Conservation (phyloP, 2,797 vertebrate species). For the Champsocephalus gunnari region DNA sequence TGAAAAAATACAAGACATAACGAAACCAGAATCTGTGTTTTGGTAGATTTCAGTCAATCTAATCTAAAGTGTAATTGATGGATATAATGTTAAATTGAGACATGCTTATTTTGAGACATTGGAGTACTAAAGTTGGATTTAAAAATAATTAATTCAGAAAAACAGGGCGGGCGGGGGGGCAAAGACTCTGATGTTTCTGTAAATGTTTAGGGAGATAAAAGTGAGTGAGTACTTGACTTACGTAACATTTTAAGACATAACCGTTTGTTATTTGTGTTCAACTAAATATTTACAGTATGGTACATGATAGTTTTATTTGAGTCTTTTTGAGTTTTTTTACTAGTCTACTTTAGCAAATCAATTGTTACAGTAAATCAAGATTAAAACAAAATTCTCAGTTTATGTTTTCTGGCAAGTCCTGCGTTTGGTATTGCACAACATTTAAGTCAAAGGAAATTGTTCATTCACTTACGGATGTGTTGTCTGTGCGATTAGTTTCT, state of each 20-base stretch:
- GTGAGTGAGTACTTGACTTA: background rate
- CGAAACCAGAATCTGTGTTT: background rate
- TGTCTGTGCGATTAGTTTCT: constrained; percentile 5
- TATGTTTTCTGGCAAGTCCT: background rate
- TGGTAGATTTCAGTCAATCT: background rate
- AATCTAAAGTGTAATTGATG: too few species aligned
- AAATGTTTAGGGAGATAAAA: background rate
- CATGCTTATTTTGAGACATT: background rate
- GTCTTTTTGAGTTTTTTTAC: background rate
- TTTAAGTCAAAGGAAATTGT: background rate
- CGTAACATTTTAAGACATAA: background rate
- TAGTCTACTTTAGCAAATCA: background rate
- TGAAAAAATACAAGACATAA: background rate
- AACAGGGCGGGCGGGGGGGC: background rate
- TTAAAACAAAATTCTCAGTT: background rate
- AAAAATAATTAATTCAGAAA: too few species aligned
- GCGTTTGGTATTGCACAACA: background rate
- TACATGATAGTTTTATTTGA: background rate
- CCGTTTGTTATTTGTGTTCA: background rate
- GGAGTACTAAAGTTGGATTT: background rate
- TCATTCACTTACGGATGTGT: background rate
- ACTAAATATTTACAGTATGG: background rate
- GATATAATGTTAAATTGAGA: too few species aligned
- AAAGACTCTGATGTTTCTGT: background rate
- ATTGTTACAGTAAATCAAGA: background rate